Evolutionary conservation across 2,797 vertebrate species (phyloP), one percentile per base, ranked within the genome.

Genomic region (Hyperoplus lanceolatus): DNA sequence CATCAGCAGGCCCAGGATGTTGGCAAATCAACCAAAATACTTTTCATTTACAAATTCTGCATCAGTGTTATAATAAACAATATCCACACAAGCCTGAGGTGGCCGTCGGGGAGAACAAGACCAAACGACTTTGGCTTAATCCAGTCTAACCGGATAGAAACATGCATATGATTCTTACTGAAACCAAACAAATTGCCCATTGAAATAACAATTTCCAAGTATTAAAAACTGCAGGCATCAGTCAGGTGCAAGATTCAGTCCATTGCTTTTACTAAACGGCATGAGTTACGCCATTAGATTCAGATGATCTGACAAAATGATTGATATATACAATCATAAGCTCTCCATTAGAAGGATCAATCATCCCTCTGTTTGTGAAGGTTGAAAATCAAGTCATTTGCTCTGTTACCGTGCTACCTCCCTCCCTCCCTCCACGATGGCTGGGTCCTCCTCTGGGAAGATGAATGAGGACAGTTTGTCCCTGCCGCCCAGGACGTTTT

Each of bases 401-500:
- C 73, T 68, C 62, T 84, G 66, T 82, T 56, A 50, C 67, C 56
- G 45, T 79, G 75, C 74, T 63, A 74, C 70, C 87, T 83, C 70
- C 15, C 49, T 74, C 81, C 66, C 67, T 74, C 81, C 66, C 67
- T 73, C 69, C 70, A 79, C 69, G 21, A 84, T 81, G 81, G 80
- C 90, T 84, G 77, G 86, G 61, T 75, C 58, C 83, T 87, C 82
- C 81, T 76, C 80, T 73, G 88, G 77, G 82, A 89, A 90, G 90
- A 93, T 88, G 86, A 89, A 94, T 86, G 87, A 87, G 87, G 83
- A 78, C 81, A 83, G 84, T 82, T 80, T 88, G 89, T 92, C 77
- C 88, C 87, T 43, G 59, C 84, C 87, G 72, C 84, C 75, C 82
- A 42, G 75, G 73, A 87, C 79, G 68, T 81, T 89, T 87, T 89